Conservation (phyloP, 2,888 invertebrate genomes). For the Vannuccia rotundouncinata region DNA sequence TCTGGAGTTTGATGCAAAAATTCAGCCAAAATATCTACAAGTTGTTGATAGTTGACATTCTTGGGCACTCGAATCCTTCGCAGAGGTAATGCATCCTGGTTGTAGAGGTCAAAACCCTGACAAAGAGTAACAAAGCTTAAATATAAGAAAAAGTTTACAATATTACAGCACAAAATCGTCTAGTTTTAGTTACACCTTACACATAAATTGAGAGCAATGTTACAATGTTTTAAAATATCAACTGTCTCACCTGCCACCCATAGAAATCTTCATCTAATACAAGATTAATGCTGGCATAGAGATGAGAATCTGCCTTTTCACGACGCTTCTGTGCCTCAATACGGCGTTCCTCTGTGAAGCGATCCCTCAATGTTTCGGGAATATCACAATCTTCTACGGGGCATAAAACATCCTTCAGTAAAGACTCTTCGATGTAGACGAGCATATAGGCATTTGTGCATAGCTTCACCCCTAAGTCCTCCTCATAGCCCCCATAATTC, state of each 20-base stretch:
- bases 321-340: constrained; percentile 83
- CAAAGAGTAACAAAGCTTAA: no score
- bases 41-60: not conserved
- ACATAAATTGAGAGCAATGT: no score
- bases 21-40: constrained; percentile 4
- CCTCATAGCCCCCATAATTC: constrained; percentile 92
- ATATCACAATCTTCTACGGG: constrained; percentile 86
- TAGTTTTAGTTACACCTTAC: no score
- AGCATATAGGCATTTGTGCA: constrained; percentile 99
- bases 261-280: constrained; percentile 38
- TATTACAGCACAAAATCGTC: no score
- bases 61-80: constrained; percentile 31
- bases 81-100: constrained; percentile 19
- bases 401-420: constrained; percentile 65
- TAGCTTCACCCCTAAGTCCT: constrained; percentile 73
- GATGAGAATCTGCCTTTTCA: constrained; percentile 89
- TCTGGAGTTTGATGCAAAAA: constrained; percentile 28
- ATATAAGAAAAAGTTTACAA: no score
- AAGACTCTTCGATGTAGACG: constrained; percentile 82
- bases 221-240: no score
- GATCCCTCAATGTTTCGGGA: constrained; percentile 71
- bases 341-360: constrained; percentile 78
- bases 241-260: constrained; percentile 35
- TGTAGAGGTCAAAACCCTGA: constrained; percentile 34
- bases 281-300: constrained; percentile 78